These are phyloP conservation scores for Cavia aperea DNA, from an alignment of 2,113 vertebrate genomes.

Conservation along the genomic window DNA sequence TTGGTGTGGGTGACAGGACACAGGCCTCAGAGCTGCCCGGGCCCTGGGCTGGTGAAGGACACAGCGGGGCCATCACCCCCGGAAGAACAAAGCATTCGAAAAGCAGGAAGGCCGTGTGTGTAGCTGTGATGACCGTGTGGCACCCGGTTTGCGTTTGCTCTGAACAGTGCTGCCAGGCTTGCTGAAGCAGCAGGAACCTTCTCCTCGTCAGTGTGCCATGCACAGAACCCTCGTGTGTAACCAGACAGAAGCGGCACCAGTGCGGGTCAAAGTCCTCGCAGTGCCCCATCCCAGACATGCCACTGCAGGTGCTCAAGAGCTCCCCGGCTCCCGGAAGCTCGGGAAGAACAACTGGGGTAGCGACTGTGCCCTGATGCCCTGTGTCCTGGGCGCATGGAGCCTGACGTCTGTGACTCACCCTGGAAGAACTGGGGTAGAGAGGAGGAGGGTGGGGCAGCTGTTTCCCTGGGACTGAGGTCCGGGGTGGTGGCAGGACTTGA, in stretches of 20 bases:
- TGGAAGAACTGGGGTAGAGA: constrained; percentile 41
- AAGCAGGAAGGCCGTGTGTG: background rate
- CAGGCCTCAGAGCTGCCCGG: background rate
- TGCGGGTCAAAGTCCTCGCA: background rate
- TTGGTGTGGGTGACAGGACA: background rate
- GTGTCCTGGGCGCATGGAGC: background rate
- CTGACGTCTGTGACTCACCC: constrained; percentile 32
- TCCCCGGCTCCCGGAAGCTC: background rate
- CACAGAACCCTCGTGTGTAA: background rate
- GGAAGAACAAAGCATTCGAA: background rate
- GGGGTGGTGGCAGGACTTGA: constrained; percentile 29
- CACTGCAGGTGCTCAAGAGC: background rate
- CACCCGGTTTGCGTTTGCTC: background rate
- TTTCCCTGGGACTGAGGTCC: constrained; percentile 25
- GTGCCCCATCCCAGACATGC: background rate
- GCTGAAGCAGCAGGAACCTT: background rate
- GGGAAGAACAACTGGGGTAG: accelerated
- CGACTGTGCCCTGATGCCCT: accelerated
- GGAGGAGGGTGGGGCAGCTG: background rate
- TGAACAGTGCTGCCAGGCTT: background rate
- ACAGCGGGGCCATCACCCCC: background rate
- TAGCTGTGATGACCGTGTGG: background rate
- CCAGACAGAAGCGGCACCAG: background rate
- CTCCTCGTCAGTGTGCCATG: background rate
- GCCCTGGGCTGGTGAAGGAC: background rate